Evolutionary conservation across 1,140 invertebrate species (phyloP).

Genomic region (Bombus soroeensis): DNA sequence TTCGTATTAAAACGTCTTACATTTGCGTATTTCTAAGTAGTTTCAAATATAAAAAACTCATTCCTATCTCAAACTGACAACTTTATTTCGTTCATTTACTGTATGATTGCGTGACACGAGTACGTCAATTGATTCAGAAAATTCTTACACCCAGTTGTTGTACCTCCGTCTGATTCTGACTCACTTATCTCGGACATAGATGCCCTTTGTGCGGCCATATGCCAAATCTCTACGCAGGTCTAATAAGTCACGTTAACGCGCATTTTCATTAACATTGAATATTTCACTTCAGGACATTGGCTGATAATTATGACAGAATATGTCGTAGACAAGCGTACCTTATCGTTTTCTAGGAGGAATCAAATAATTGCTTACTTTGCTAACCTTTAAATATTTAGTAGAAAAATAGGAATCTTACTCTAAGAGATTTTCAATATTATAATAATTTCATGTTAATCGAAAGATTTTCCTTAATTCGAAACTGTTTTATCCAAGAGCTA

Average conservation of each 20-base stretch:
- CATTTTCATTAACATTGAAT: constrained; percentile 5
- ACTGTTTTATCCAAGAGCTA: constrained; percentile 33
- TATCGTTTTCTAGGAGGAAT: constrained; percentile 27
- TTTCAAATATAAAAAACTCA: constrained; percentile 56
- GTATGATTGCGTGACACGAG: constrained; percentile 47
- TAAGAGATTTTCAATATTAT: constrained; percentile 38
- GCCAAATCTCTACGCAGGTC: constrained; percentile 14
- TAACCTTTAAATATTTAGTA: constrained; percentile 52
- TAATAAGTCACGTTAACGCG: constrained; percentile 9
- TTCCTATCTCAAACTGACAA: constrained; percentile 67
- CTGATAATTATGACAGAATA: constrained; percentile 21
- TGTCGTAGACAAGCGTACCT: constrained; percentile 34
- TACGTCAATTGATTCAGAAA: constrained; percentile 36
- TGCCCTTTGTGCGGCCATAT: constrained; percentile 42
- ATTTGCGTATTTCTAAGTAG: constrained; percentile 8
- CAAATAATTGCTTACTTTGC: constrained; percentile 26
- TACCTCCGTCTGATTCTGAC: constrained; percentile 19
- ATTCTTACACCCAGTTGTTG: constrained; percentile 52
- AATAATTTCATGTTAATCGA: constrained; percentile 41
- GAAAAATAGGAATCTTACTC: constrained; percentile 66
- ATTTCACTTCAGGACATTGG: constrained; percentile 20
- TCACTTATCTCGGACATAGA: constrained; percentile 24
- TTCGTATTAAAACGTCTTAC: constrained; percentile 34
- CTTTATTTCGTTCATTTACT: constrained; percentile 61
- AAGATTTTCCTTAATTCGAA: constrained; percentile 23